Evolutionary conservation across 2,797 vertebrate species (phyloP).

Genomic region (Sebastiscus albofasciatus): DNA sequence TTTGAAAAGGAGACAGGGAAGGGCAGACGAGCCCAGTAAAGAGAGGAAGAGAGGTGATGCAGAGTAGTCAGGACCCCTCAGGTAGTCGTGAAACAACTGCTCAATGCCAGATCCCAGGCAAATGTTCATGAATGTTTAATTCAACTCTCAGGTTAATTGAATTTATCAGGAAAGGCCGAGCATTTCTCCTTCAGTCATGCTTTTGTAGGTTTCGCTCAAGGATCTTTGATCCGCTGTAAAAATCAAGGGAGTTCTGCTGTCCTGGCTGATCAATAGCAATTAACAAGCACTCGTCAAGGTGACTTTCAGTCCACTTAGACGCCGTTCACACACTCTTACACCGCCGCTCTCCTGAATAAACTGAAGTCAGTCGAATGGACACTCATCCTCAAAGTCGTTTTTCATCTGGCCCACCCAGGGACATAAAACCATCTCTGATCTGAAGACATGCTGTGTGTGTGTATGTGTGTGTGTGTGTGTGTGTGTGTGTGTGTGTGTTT

Average conservation of each 20-base stretch:
- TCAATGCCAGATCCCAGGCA: constrained; percentile 26
- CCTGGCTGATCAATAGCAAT: constrained; percentile 62
- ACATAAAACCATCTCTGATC: constrained; percentile 32
- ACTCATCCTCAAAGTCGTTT: constrained; percentile 36
- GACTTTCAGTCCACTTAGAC: constrained; percentile 39
- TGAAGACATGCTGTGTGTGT: constrained; percentile 14
- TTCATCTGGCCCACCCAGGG: constrained; percentile 38
- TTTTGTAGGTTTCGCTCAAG: constrained; percentile 24
- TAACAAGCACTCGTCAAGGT: constrained; percentile 49
- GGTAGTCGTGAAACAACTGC: constrained; percentile 34
- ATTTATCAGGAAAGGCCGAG: constrained; percentile 38
- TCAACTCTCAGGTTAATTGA: constrained; percentile 46
- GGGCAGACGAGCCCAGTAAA: not conserved
- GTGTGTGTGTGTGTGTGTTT: not conserved
- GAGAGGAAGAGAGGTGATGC: constrained; percentile 8
- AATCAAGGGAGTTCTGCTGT: constrained; percentile 29
- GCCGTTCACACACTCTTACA: not conserved
- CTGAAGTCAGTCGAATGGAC: constrained; percentile 26
- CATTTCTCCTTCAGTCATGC: constrained; percentile 28
- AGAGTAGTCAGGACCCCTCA: constrained; percentile 31
- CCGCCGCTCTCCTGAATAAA: constrained; percentile 29
- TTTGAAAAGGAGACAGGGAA: not conserved
- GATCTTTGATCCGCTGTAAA: constrained; percentile 51
- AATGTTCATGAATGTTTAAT: constrained; percentile 52
- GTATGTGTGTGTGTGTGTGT: not conserved